Conservation (phyloP, 1,140 invertebrate species). For the Pygmarrhopalites habei region DNA sequence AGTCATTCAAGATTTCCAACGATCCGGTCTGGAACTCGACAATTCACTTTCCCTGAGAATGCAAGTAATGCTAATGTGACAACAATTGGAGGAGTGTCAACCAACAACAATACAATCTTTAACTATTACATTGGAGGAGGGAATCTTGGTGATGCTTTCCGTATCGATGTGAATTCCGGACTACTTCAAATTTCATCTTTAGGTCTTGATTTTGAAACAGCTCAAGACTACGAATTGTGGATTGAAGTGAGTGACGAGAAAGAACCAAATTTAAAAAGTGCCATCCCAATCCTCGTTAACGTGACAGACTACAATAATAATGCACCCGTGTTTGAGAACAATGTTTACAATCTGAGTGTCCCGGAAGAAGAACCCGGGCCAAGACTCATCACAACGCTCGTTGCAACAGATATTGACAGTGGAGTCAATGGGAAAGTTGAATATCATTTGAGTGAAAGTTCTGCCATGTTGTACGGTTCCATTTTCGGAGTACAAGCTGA, state of each 20-base stretch:
- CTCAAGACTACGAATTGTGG: constrained; percentile 80
- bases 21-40: constrained; percentile 58
- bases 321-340: constrained; percentile 67
- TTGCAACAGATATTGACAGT: constrained; percentile 77
- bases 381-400: constrained; percentile 63
- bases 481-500: constrained; percentile 72
- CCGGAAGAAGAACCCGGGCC: constrained; percentile 78
- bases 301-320: constrained; percentile 90
- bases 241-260: constrained; percentile 82
- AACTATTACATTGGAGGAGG: constrained; percentile 83
- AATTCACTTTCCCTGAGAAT: constrained; percentile 73
- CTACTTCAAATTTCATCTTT: constrained; percentile 64
- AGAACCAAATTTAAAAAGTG: constrained; percentile 63
- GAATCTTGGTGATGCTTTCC: constrained; percentile 75
- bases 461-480: constrained; percentile 53
- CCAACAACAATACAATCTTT: constrained; percentile 58
- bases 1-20: constrained; percentile 65
- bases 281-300: constrained; percentile 63
- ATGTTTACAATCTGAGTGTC: constrained; percentile 74
- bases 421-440: constrained; percentile 75
- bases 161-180: constrained; percentile 69
- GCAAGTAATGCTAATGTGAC: constrained; percentile 47
- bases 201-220: constrained; percentile 81
- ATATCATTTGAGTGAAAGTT: constrained; percentile 63
- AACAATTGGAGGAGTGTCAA: constrained; percentile 51